A percentile compares a stretch with the other conserved stretches of the same genome.
These are phyloP conservation scores for Agapornis canus DNA, from an alignment of 2,797 vertebrate species.

Conservation along the genomic window DNA sequence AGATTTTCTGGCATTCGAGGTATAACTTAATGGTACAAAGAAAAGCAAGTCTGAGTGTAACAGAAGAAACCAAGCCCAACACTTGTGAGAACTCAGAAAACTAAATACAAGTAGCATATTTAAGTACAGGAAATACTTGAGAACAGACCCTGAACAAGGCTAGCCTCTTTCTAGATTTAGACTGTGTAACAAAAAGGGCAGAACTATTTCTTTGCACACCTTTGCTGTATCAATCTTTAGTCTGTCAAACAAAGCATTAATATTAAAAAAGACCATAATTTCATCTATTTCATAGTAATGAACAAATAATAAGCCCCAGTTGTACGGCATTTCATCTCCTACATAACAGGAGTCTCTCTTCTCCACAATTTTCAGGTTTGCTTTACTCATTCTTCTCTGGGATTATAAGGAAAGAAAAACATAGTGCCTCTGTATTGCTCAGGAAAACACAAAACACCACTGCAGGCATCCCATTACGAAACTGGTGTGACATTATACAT, in stretches of 20 bases:
- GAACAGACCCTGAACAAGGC: not conserved
- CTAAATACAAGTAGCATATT: not conserved
- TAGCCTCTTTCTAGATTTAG: not conserved
- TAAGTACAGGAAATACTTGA: not conserved
- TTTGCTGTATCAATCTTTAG: not conserved
- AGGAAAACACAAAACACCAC: not conserved
- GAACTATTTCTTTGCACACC: not conserved
- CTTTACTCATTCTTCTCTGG: not conserved
- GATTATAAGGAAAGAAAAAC: not conserved
- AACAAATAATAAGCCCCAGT: not conserved
- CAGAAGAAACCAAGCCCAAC: not conserved
- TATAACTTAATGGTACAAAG: not conserved
- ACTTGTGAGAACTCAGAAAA: not conserved
- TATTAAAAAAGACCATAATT: not conserved
- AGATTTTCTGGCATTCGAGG: constrained; percentile 23
- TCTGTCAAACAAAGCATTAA: not conserved
- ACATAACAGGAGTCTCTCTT: not conserved
- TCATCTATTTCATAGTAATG: not conserved
- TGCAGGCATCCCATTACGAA: not conserved
- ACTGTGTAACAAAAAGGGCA: not conserved
- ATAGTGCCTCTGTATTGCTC: not conserved
- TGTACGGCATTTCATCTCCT: not conserved
- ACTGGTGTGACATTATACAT: not conserved
- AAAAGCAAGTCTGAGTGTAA: not conserved
- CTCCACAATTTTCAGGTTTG: not conserved